These are phyloP conservation scores for Oxygymnocypris stewartii DNA, from an alignment of 2,113 vertebrate species.

Conservation along the genomic window DNA sequence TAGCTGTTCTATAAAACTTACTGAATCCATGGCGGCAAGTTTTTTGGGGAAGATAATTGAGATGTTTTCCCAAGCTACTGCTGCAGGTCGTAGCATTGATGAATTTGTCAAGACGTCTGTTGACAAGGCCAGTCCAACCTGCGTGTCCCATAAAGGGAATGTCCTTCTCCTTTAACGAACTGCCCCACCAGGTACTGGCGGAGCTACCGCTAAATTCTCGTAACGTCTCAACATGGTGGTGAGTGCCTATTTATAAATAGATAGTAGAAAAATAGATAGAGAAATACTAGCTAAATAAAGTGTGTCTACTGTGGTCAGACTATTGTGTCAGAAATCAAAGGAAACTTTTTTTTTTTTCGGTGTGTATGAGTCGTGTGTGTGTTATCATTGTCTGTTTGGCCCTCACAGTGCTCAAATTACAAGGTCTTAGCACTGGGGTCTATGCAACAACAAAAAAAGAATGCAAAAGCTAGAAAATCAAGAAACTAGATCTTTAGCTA, in stretches of 20 bases:
- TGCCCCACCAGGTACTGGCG: constrained; percentile 37
- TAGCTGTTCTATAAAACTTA: constrained; percentile 1
- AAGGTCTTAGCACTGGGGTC: constrained; percentile 37
- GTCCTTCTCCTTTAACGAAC: constrained; percentile 62
- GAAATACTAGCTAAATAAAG: constrained; percentile 71
- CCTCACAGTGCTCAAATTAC: not conserved
- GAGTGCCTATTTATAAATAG: constrained; percentile 72
- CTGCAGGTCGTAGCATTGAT: constrained; percentile 14
- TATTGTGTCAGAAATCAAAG: constrained; percentile 58
- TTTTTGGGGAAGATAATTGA: not conserved
- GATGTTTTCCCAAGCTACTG: not conserved
- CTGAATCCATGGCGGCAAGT: not conserved
- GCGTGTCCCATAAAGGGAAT: constrained; percentile 47
- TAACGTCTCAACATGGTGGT: constrained; percentile 67
- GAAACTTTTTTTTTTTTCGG: not conserved
- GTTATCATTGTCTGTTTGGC: constrained; percentile 30
- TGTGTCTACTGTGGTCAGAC: constrained; percentile 73
- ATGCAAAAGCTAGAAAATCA: not conserved
- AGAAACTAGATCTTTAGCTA: not conserved
- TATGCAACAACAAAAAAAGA: constrained; percentile 34
- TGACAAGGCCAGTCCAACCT: not conserved
- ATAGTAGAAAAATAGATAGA: constrained; percentile 66
- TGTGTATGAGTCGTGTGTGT: constrained; percentile 23
- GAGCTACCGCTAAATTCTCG: constrained; percentile 58
- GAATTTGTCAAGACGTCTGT: not conserved